Conservation (phyloP, 2,113 vertebrate genomes). For the Mesembrinibis cayennensis region DNA sequence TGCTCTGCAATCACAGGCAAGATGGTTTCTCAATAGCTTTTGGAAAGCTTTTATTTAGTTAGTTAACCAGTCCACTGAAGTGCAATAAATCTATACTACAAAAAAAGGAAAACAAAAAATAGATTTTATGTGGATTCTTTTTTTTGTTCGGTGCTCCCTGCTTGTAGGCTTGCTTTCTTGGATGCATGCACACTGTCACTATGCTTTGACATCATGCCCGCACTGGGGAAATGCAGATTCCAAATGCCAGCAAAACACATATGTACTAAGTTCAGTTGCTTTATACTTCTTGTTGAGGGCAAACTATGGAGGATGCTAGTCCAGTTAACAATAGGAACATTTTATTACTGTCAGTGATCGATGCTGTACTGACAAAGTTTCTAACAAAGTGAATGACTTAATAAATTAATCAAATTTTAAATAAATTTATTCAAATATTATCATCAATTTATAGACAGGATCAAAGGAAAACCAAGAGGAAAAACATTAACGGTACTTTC, state of each 20-base stretch:
- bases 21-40: conserved; percentile 21
- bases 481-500: neutral
- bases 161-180: conserved; percentile 38
- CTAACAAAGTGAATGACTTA: neutral
- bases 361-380: neutral
- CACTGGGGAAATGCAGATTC: neutral
- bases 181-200: conserved; percentile 36
- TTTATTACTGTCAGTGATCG: neutral
- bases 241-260: neutral
- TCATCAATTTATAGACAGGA: neutral
- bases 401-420: neutral
- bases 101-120: neutral
- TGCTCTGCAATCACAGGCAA: neutral
- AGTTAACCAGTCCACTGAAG: conserved; percentile 45
- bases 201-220: conserved; percentile 13
- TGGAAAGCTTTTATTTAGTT: conserved; percentile 45
- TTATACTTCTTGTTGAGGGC: neutral
- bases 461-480: neutral
- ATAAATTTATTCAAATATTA: neutral
- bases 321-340: neutral
- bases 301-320: neutral
- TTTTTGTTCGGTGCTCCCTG: neutral
- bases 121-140: neutral
- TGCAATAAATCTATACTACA: conserved; percentile 6
- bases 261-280: neutral